A percentile compares a stretch with the other conserved stretches of the same genome.
These are phyloP conservation scores for Toxotes lorentzi DNA, from an alignment of 2,797 vertebrate genomes.

Conservation along the genomic window DNA sequence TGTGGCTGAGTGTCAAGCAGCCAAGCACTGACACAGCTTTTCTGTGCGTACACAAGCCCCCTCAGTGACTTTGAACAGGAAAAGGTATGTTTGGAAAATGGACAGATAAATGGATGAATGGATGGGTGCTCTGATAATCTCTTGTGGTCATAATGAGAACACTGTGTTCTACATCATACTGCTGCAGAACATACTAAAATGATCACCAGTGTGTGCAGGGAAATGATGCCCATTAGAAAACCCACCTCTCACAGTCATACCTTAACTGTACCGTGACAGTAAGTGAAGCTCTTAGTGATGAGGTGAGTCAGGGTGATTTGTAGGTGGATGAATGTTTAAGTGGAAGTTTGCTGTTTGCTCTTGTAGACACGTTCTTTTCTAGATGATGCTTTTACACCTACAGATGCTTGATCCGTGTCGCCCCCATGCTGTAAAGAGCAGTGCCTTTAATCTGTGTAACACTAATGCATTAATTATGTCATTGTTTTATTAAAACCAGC, in stretches of 20 bases:
- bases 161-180: conserved; percentile 22
- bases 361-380: not conserved
- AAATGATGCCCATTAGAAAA: conserved; percentile 26
- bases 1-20: conserved; percentile 16
- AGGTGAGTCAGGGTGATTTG: conserved; percentile 21
- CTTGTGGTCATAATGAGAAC: conserved; percentile 24
- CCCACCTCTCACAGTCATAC: conserved; percentile 16
- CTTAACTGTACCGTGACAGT: conserved; percentile 2
- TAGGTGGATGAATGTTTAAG: not conserved
- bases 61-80: not conserved
- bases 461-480: not conserved
- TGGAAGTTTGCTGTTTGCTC: not conserved
- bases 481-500: conserved; percentile 21
- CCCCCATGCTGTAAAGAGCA: not conserved
- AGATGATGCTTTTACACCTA: not conserved
- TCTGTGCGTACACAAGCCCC: not conserved
- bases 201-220: conserved; percentile 9
- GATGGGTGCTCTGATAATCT: conserved; percentile 29
- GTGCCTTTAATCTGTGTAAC: conserved; percentile 10
- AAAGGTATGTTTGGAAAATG: conserved; percentile 4
- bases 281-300: not conserved
- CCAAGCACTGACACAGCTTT: not conserved
- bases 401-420: not conserved
- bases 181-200: conserved; percentile 1
- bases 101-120: conserved; percentile 4